These are phyloP conservation scores for Eufriesea mexicana DNA, from an alignment of 1,140 invertebrate species.

Conservation along the genomic window DNA sequence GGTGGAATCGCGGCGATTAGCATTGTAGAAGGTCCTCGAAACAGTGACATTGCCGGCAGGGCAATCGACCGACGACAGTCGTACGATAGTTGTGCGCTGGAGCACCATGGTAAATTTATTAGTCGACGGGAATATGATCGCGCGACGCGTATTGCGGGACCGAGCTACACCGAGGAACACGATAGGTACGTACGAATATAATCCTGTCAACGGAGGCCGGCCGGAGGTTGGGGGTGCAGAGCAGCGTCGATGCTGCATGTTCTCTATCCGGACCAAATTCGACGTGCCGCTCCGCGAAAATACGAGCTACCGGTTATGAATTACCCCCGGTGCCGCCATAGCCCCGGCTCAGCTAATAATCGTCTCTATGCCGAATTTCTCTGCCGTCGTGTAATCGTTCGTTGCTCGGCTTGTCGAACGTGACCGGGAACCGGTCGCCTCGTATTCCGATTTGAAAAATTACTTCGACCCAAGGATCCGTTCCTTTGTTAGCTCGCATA, in stretches of 20 bases:
- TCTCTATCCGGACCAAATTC: conserved; percentile 79
- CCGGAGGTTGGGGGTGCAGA: conserved; percentile 15
- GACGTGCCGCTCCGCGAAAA: conserved; percentile 72
- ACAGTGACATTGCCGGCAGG: conserved; percentile 50
- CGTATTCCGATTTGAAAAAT: conserved; percentile 35
- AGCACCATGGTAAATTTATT: conserved; percentile 76
- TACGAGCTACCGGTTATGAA: conserved; percentile 78
- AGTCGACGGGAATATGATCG: conserved; percentile 77
- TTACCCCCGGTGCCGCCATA: conserved; percentile 70
- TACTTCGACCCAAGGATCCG: neutral
- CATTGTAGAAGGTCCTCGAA: conserved; percentile 44
- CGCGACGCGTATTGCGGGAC: conserved; percentile 71
- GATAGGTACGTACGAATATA: conserved; percentile 78
- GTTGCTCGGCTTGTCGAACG: conserved; percentile 54
- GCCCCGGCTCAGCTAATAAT: conserved; percentile 74
- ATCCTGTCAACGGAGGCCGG: conserved; percentile 75
- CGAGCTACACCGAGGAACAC: conserved; percentile 73
- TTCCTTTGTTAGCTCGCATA: neutral
- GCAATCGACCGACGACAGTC: conserved; percentile 61
- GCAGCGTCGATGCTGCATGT: conserved; percentile 74
- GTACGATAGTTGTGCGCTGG: conserved; percentile 46
- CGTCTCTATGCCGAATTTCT: conserved; percentile 77
- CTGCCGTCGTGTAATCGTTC: conserved; percentile 63
- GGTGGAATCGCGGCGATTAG: conserved; percentile 6
- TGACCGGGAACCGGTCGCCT: neutral